Evolutionary conservation across 2,797 vertebrate genomes (phyloP), one percentile per base, ranked within the genome.

Genomic region (Miichthys miiuy): DNA sequence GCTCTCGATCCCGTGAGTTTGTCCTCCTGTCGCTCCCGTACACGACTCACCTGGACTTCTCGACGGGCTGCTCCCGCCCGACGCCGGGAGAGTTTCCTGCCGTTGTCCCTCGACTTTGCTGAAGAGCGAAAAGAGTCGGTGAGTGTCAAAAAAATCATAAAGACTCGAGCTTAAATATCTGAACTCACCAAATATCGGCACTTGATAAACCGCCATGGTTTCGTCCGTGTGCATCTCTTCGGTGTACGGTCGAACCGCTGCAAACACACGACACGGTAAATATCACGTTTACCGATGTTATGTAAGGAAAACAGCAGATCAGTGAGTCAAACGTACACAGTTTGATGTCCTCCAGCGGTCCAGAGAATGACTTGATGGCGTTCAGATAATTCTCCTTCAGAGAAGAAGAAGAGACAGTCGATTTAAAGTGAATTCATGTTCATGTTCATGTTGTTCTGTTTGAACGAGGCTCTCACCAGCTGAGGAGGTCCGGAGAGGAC

Each of bases 401-500:
- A 25, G 3, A 0, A 54, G 11, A 79, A 58, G 21, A 21, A 1
- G 21, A 48, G 11, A 55, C 14, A 55, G 16, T 5, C 50, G 16
- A 72, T 13, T 0, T 25, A 4, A 50, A 46, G 16, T 46, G 27
- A 66, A 7, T 3, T 2, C 6, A 8, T 5, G 3, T 14, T 8
- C 0, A 2, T 11, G 34, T 57, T 58, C n/a, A n/a, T n/a, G n/a
- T n/a, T 2, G 14, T 4, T 3, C 17, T 16, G 38, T 11, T 2
- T 1, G 4, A 6, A 16, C 41, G 16, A 34, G 67, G 16, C 41
- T 71, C 97, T 96, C 77, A 99, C 98, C 96, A 99, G 94, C 80
- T 99, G 97, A 3, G 97, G 97, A 0, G 98, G 98, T 88, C 98
- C 98, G 13, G 96, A 97, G 46, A 99, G 94, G 13, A 97, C 93